Conservation (phyloP, 1,140 invertebrate genomes). For the Sinella curviseta region DNA sequence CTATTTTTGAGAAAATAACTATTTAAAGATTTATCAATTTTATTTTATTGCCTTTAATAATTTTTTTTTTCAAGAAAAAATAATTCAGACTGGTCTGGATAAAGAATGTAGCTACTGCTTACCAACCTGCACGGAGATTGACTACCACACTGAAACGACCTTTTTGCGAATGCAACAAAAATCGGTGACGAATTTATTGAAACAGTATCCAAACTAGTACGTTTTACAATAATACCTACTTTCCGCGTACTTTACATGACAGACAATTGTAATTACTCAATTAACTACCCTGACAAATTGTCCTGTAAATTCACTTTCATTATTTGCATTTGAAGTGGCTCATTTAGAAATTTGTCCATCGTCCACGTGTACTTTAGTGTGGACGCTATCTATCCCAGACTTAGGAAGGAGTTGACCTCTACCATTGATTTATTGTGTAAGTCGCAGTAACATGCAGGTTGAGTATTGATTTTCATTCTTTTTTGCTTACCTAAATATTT, state of each 20-base stretch:
- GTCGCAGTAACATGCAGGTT: no score
- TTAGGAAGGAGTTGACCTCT: conserved; percentile 35
- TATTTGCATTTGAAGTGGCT: neutral
- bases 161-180: neutral
- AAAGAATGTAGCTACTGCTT: conserved; percentile 62
- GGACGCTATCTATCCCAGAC: conserved; percentile 24
- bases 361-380: conserved; percentile 39
- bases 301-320: neutral
- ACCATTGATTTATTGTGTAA: conserved; percentile 30
- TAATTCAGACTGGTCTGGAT: neutral
- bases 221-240: neutral
- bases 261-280: no score
- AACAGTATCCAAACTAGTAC: neutral
- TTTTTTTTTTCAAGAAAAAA: conserved; percentile 1
- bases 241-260: no score
- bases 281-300: neutral
- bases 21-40: neutral
- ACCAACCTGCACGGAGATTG: conserved; percentile 67
- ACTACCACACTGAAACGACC: conserved; percentile 68
- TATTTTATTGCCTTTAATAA: neutral
- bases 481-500: no score
- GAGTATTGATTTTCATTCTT: no score
- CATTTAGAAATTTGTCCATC: conserved; percentile 35
- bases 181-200: neutral
- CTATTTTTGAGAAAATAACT: neutral